Evolutionary conservation across 2,888 invertebrate genomes (phyloP).

Genomic region (Phaonia tiefii): DNA sequence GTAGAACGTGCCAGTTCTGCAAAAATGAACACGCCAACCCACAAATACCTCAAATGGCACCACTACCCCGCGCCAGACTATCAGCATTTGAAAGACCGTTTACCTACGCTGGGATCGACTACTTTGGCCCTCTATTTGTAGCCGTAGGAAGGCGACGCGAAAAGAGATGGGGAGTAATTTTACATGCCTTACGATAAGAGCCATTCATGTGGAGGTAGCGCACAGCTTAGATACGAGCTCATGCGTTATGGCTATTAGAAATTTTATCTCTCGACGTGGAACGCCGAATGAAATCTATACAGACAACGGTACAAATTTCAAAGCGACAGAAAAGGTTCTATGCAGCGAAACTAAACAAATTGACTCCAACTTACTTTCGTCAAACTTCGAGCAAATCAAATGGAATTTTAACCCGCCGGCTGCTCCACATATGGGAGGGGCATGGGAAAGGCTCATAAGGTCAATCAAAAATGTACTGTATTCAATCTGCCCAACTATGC

Average conservation of each 20-base stretch:
- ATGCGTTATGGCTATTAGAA: conserved; percentile 49
- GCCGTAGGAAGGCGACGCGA: conserved; percentile 59
- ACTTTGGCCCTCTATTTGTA: conserved; percentile 64
- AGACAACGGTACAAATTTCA: conserved; percentile 61
- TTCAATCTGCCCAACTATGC: background rate
- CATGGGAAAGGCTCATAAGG: too few species aligned
- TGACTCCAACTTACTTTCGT: background rate
- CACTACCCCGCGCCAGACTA: conserved; percentile 52
- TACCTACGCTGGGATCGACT: conserved; percentile 55
- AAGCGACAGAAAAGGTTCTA: conserved; percentile 33
- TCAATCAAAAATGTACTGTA: too few species aligned
- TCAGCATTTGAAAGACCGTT: too few species aligned
- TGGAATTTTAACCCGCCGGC: conserved; percentile 38
- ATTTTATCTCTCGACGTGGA: conserved; percentile 49
- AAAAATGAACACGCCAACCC: conserved; percentile 58
- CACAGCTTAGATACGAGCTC: conserved; percentile 40
- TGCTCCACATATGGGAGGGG: too few species aligned
- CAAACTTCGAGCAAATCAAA: conserved; percentile 52
- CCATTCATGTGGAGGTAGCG: conserved; percentile 37
- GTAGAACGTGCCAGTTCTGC: conserved; percentile 58
- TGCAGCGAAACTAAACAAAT: conserved; percentile 7
- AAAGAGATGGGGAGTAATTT: conserved; percentile 67
- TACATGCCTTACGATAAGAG: conserved; percentile 59
- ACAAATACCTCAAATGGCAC: conserved; percentile 58
- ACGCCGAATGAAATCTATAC: conserved; percentile 51